Base-by-base conservation (phyloP, 2,113 vertebrate genomes). In the Centrocercus urophasianus region DNA sequence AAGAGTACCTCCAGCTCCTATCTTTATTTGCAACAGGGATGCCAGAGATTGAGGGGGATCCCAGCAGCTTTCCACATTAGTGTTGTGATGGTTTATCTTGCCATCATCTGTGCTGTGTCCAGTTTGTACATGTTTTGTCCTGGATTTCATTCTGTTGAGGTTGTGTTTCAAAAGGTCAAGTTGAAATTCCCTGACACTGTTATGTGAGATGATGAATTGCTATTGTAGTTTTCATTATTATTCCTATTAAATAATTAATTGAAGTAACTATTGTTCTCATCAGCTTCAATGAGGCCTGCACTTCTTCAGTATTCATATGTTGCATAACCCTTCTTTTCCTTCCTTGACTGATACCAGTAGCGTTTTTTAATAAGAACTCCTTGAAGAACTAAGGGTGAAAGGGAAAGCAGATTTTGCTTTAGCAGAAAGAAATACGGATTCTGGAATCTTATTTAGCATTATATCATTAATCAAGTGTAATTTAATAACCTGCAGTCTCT, bases 401-500 rank as follows among this genome's bases (percentile, higher is more conserved):
- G 60, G 63, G 54, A 82, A 83, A 87, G 56, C n/a, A 90, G 50
- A 86, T 82, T 88, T 72, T 78, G 24, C 52, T 89, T 83, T 71
- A 56, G 22, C 32, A 17, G 61, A 65, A 28, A 81, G 73, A 86
- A 84, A 54, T 52, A 77, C 24, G 22, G 10, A 28, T 81, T 80
- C 57, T 95, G 83, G 52, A 34, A 71, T 93, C 67, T 88, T 57
- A 64, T 95, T 76, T 94, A 83, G 30, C 30, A 82, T 91, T 86
- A 11, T 83, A 34, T 71, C 45, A 79, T 91, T 89, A 91, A 83
- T 91, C 69, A 90, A 32, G 15, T 71, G 38, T 77, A 80, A 91
- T 74, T 91, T 88, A 90, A 74, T 85, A 89, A 91, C 57, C 28
- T 36, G 36, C 19, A 86, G 43, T 78, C 59, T 83, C 61, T 75